These are phyloP conservation scores for Melopsittacus undulatus DNA, from an alignment of 2,797 vertebrate species.

Conservation along the genomic window DNA sequence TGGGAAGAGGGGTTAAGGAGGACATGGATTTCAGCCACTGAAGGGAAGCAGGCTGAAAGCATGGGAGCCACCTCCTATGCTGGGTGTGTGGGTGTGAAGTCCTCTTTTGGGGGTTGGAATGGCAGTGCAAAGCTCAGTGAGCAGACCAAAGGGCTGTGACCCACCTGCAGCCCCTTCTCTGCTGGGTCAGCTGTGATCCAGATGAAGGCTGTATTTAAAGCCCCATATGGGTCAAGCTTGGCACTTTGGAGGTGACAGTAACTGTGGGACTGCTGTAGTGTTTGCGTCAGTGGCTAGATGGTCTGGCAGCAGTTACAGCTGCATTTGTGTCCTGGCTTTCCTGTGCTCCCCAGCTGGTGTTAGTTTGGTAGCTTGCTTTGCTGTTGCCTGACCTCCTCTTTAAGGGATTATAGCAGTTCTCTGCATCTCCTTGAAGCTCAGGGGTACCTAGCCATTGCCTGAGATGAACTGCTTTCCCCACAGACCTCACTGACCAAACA, in stretches of 20 bases:
- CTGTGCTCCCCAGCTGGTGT: background rate
- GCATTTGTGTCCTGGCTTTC: background rate
- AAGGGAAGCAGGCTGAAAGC: background rate
- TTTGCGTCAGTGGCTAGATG: background rate
- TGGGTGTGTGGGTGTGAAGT: background rate
- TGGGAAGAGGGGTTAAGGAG: background rate
- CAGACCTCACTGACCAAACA: background rate
- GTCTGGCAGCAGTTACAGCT: background rate
- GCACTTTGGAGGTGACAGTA: background rate
- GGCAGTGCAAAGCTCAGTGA: background rate
- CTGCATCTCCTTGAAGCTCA: background rate
- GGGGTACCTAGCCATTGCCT: background rate
- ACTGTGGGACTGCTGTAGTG: background rate
- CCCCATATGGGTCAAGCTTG: background rate
- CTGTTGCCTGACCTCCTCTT: background rate
- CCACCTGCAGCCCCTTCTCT: background rate
- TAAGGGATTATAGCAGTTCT: background rate
- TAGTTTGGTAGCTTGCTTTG: background rate
- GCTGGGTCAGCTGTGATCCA: background rate
- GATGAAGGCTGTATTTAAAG: conserved; percentile 6
- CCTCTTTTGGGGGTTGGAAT: background rate
- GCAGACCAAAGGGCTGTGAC: background rate
- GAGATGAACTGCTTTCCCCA: conserved; percentile 24
- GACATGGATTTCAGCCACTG: background rate
- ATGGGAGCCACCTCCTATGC: background rate